phyloP scores from a whole-genome alignment of 2,113 vertebrate genomes.

The Bubo scandiacus region DNA sequence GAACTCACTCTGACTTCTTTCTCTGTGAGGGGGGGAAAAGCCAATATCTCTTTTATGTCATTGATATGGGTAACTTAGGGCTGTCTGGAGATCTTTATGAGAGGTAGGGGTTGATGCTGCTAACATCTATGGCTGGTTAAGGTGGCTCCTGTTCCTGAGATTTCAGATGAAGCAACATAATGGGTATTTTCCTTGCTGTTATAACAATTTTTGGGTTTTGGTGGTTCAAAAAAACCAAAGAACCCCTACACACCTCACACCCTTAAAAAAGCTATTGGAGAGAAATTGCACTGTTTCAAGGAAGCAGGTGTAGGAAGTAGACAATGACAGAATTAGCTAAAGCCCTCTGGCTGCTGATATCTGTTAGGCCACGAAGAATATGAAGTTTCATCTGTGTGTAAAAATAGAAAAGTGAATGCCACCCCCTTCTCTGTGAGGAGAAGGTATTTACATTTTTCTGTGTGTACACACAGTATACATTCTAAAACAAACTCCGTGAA shows the following conservation, averaged over 20 bases:
- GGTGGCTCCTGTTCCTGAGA: neutral
- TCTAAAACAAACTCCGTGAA: neutral
- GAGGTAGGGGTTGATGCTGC: neutral
- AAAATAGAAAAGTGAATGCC: neutral
- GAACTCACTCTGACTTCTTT: neutral
- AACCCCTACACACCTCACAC: no score
- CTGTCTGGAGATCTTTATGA: neutral
- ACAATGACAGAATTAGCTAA: neutral
- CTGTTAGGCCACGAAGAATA: neutral
- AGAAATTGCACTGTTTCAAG: neutral
- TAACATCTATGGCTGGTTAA: neutral
- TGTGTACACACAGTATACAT: neutral
- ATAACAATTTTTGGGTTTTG: rapidly evolving
- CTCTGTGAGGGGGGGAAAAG: neutral
- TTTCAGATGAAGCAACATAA: neutral
- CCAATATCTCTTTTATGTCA: neutral
- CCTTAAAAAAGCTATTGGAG: neutral
- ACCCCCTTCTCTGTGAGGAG: neutral
- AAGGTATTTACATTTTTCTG: neutral
- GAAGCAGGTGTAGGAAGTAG: neutral
- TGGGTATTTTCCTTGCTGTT: neutral
- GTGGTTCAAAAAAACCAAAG: neutral
- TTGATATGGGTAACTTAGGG: neutral
- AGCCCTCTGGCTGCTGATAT: neutral
- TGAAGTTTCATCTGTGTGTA: neutral